phyloP scores from a whole-genome alignment of 2,888 invertebrate species.

The Sphaerophoria rueppellii region DNA sequence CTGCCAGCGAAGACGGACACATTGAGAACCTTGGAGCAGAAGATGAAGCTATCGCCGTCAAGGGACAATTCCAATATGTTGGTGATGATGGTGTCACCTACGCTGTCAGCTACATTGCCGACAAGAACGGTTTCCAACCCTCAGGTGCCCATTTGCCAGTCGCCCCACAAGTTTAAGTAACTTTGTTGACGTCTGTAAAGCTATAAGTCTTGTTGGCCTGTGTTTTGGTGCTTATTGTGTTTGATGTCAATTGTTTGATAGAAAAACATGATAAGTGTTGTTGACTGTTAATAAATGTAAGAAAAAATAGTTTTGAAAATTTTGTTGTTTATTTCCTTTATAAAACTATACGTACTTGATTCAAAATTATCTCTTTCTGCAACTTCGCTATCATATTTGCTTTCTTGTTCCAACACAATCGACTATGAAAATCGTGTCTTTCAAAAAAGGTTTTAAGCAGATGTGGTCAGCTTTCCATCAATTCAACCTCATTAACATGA shows the following conservation, averaged over 20 bases:
- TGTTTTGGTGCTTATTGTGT: not conserved
- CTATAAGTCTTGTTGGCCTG: conserved; percentile 1
- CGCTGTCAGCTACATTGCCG: conserved; percentile 81
- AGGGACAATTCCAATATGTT: conserved; percentile 83
- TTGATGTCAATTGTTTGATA: not conserved
- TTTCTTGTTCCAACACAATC: not conserved
- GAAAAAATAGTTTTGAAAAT: not conserved
- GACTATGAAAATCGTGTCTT: no score
- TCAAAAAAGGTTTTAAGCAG: no score
- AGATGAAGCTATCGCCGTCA: conserved; percentile 81
- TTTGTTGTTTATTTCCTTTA: not conserved
- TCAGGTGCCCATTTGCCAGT: conserved; percentile 79
- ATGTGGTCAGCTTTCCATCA: no score
- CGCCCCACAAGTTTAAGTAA: conserved; percentile 56
- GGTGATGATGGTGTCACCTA: conserved; percentile 84
- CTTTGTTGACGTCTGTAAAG: not conserved
- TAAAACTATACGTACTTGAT: no score
- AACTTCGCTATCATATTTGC: not conserved
- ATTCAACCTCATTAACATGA: no score
- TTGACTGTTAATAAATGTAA: not conserved
- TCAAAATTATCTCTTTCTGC: no score
- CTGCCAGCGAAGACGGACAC: conserved; percentile 82
- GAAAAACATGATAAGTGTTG: conserved; percentile 5
- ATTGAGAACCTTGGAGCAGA: conserved; percentile 83
- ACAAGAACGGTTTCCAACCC: conserved; percentile 78